Conservation (phyloP, 2,888 invertebrate species). For the Luperina testacea region DNA sequence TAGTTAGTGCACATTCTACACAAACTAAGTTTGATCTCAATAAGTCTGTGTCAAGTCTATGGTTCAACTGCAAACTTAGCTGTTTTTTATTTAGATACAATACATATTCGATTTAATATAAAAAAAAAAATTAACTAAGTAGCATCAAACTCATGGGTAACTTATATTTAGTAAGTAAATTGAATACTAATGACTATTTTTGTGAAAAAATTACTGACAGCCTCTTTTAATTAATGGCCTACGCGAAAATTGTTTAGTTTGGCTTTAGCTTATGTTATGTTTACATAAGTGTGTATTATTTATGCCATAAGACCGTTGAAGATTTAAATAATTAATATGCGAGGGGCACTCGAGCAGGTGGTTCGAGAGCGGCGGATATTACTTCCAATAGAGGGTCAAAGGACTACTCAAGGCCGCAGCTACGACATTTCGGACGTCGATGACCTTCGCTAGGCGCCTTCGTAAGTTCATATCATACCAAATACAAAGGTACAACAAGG, state of each 20-base stretch:
- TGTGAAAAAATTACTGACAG: not conserved
- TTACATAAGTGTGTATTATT: constrained; percentile 37
- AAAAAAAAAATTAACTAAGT: not conserved
- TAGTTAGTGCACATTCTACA: not conserved
- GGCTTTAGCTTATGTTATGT: constrained; percentile 29
- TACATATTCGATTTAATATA: not conserved
- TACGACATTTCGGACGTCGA: constrained; percentile 82
- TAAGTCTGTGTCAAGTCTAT: too few relatives aligned
- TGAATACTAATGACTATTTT: not conserved
- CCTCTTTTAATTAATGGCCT: not conserved
- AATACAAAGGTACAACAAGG: constrained; percentile 23
- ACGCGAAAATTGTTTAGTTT: not conserved
- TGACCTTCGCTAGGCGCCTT: constrained; percentile 81
- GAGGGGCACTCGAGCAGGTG: constrained; percentile 84
- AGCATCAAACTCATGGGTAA: not conserved
- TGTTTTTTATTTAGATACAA: not conserved
- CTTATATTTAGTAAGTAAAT: not conserved
- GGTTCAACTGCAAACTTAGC: not conserved
- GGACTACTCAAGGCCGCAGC: constrained; percentile 84
- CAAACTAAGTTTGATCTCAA: not conserved
- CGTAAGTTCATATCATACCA: constrained; percentile 41
- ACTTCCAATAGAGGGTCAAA: constrained; percentile 83
- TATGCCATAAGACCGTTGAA: constrained; percentile 63
- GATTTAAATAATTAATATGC: constrained; percentile 67
- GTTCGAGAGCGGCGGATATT: constrained; percentile 76